phyloP scores from a whole-genome alignment of 35 echinoderm and acorn worm species.

The Lytechinus variegatus region DNA sequence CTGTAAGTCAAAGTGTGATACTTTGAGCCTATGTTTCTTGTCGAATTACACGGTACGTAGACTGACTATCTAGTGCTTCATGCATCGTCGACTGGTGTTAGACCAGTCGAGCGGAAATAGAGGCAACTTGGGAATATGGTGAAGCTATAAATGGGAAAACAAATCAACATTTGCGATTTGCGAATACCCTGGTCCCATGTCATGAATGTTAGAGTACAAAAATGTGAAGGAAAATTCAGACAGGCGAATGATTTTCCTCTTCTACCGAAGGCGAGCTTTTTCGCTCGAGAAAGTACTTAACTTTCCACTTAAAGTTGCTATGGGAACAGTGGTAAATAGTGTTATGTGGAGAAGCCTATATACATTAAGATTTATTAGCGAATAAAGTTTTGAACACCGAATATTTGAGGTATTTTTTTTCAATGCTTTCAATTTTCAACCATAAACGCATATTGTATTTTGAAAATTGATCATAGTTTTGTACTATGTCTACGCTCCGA shows the following conservation, averaged over 20 bases:
- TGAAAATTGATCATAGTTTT: too few relatives aligned
- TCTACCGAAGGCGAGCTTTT: not conserved
- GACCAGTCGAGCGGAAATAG: not conserved
- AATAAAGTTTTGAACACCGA: not conserved
- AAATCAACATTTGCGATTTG: slow-evolving; percentile 13
- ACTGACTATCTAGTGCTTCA: not conserved
- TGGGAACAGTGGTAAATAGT: not conserved
- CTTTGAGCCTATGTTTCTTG: not conserved
- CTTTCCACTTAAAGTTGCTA: not conserved
- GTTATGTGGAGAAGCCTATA: not conserved
- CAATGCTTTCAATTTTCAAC: too few relatives aligned
- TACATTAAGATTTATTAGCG: not conserved
- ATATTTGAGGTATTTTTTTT: too few relatives aligned
- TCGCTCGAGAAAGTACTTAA: not conserved
- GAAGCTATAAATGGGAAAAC: not conserved
- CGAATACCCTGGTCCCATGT: not conserved
- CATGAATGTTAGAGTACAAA: not conserved
- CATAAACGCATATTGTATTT: too few relatives aligned
- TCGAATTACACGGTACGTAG: slow-evolving; percentile 1
- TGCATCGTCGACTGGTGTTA: not conserved
- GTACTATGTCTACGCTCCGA: too few relatives aligned
- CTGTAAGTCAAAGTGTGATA: not conserved
- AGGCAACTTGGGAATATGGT: not conserved
- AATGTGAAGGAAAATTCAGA: not conserved
- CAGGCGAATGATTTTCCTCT: not conserved